These are phyloP conservation scores for Clarias magur DNA, from an alignment of 2,113 vertebrate species.

Conservation along the genomic window DNA sequence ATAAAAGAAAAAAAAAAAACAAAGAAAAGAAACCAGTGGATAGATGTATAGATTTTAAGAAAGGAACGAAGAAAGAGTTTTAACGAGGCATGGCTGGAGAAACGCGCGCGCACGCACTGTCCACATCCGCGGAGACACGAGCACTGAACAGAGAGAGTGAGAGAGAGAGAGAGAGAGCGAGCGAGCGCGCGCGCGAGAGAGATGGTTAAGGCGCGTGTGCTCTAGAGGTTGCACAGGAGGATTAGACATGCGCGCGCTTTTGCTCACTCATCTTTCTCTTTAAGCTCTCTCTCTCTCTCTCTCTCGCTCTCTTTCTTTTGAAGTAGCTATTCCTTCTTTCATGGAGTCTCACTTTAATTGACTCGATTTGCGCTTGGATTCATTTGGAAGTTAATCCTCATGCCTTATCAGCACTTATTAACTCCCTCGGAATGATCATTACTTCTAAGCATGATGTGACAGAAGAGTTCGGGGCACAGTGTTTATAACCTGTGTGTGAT, in stretches of 20 bases:
- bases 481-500: not conserved
- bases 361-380: not conserved
- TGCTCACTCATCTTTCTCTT: constrained; percentile 4
- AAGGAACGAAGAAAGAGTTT: not conserved
- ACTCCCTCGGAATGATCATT: not conserved
- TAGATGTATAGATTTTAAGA: not conserved
- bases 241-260: constrained; percentile 31
- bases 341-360: not conserved
- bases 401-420: too few species aligned
- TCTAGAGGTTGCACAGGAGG: constrained; percentile 30
- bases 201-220: constrained; percentile 19
- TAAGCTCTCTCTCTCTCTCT: not conserved
- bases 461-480: not conserved
- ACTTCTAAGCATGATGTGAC: not conserved
- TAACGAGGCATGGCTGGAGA: not conserved
- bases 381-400: not conserved
- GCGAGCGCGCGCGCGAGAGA: constrained; percentile 25
- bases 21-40: not conserved
- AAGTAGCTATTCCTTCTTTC: not conserved
- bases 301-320: not conserved
- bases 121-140: constrained; percentile 30
- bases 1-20: not conserved
- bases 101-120: constrained; percentile 24
- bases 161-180: constrained; percentile 20
- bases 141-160: constrained; percentile 1